Evolutionary conservation across 1,140 invertebrate genomes (phyloP).

Genomic region (Microplitis mediator): DNA sequence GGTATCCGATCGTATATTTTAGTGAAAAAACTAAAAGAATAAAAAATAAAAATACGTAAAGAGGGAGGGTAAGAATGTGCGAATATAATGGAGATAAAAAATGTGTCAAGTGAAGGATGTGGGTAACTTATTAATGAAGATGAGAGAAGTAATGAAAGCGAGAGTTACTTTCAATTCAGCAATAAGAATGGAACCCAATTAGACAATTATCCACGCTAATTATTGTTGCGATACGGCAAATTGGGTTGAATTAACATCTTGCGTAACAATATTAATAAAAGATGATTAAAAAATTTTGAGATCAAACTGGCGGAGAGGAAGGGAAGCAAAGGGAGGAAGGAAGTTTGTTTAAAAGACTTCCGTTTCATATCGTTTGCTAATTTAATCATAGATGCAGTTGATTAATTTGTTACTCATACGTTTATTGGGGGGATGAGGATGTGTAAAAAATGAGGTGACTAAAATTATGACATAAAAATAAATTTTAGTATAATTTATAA

Average conservation of each 20-base stretch:
- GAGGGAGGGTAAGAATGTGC: too few relatives aligned
- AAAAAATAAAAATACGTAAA: too few relatives aligned
- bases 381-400: not conserved
- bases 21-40: too few relatives aligned
- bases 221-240: conserved; percentile 22
- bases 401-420: too few relatives aligned
- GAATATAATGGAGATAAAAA: not conserved
- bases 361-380: not conserved
- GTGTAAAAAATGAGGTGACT: too few relatives aligned
- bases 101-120: conserved; percentile 11
- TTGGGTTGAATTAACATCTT: conserved; percentile 32
- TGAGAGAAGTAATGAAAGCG: not conserved
- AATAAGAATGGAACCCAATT: conserved; percentile 28
- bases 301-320: conserved; percentile 3
- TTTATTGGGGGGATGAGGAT: too few relatives aligned
- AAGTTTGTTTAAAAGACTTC: not conserved
- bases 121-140: not conserved
- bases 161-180: conserved; percentile 16
- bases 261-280: conserved; percentile 13
- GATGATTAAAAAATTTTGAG: not conserved
- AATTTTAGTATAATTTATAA: not conserved
- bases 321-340: not conserved
- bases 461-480: not conserved
- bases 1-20: too few relatives aligned
- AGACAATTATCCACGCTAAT: conserved; percentile 37